phyloP scores from a whole-genome alignment of 2,113 vertebrate species.

The Coryphaenoides rupestris region DNA sequence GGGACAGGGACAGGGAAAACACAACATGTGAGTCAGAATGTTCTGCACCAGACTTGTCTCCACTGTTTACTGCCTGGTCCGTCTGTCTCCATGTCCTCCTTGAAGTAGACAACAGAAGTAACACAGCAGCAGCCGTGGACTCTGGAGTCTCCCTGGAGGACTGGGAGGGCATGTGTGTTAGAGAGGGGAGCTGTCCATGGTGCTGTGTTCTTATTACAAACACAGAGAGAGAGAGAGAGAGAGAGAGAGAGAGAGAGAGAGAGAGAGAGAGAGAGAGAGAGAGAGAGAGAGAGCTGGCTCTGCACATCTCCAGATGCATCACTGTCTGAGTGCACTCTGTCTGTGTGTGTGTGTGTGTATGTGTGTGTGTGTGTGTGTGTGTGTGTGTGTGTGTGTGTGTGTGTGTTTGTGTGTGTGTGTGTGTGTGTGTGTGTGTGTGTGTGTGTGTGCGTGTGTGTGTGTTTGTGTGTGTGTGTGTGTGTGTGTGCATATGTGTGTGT shows the following conservation, averaged over 20 bases:
- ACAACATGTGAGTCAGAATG: background rate
- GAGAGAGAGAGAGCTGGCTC: too few species aligned
- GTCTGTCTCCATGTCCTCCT: background rate
- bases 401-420: slow-evolving; percentile 37
- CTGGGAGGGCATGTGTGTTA: background rate
- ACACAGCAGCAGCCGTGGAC: too few species aligned
- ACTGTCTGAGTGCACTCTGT: background rate
- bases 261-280: too few species aligned
- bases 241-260: too few species aligned
- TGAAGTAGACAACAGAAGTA: too few species aligned
- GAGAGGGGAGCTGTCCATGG: slow-evolving; percentile 13
- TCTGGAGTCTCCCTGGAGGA: background rate
- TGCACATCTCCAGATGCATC: slow-evolving; percentile 15
- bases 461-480: slow-evolving; percentile 28
- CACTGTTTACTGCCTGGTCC: background rate
- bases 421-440: slow-evolving; percentile 34
- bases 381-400: background rate
- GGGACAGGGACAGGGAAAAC: too few species aligned
- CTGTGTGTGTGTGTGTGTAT: background rate
- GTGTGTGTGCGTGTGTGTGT: slow-evolving; percentile 27
- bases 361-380: background rate
- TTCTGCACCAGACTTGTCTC: slow-evolving; percentile 23
- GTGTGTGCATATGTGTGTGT: background rate
- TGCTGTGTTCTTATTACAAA: slow-evolving; percentile 25
- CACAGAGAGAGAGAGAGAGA: too few species aligned